A percentile compares a stretch with the other conserved stretches of the same genome.
These are phyloP conservation scores for Todiramphus chloris DNA, from an alignment of 2,113 vertebrate genomes.

Conservation along the genomic window DNA sequence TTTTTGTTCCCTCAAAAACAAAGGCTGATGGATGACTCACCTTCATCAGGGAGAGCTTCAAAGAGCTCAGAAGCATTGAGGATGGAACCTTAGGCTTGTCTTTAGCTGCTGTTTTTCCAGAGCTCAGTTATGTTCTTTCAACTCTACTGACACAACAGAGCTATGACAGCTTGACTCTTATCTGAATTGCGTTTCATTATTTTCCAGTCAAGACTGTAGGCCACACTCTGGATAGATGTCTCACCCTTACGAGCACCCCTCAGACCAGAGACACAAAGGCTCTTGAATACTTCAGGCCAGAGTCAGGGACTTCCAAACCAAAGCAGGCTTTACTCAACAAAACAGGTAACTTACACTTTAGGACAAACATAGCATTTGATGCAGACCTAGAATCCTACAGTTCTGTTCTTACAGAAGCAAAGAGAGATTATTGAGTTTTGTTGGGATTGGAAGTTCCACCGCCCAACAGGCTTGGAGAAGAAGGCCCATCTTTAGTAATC, in stretches of 20 bases:
- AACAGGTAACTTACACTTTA: not conserved
- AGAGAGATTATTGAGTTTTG: not conserved
- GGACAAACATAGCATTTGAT: not conserved
- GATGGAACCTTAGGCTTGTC: not conserved
- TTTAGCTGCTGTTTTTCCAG: not conserved
- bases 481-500: not conserved
- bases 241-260: not conserved
- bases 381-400: not conserved
- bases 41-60: not conserved
- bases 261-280: accelerated
- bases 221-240: not conserved
- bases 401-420: not conserved
- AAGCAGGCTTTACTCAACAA: not conserved
- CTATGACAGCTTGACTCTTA: accelerated
- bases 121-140: not conserved
- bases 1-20: not conserved
- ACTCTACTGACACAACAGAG: not conserved
- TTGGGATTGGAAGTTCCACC: not conserved
- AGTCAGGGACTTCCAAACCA: not conserved
- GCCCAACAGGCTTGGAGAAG: not conserved
- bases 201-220: not conserved
- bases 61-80: not conserved
- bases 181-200: not conserved
- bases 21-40: not conserved
- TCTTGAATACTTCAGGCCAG: not conserved